These are phyloP conservation scores for rabbit (Oryctolagus cuniculus) DNA, from an alignment of 2,113 vertebrate genomes.

Conservation along the genomic window mOryCun1.1 NC_091440.1:40169001-40169500, in stretches of 20 bases:
- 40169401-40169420: not conserved
- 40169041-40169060: not conserved
- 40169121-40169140: not conserved
- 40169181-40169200: not conserved
- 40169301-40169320: not conserved
- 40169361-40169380: not conserved
- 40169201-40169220: not conserved
- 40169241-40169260: not conserved
- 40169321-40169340: not conserved
- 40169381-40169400: not conserved
- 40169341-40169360: not conserved
- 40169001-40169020: not conserved
- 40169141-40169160: not conserved
- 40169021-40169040: not conserved
- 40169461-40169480: not conserved
- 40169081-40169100: not conserved
- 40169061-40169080: not conserved
- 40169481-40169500: not conserved
- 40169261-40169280: not conserved
- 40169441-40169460: not conserved
- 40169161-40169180: not conserved
- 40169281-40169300: not conserved
- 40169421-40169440: not conserved
- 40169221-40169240: not conserved
- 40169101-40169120: not conserved